A percentile compares a stretch with the other conserved stretches of the same genome.
These are phyloP conservation scores for Bombyx mandarina DNA, from an alignment of 1,140 invertebrate species.

Conservation along the genomic window DNA sequence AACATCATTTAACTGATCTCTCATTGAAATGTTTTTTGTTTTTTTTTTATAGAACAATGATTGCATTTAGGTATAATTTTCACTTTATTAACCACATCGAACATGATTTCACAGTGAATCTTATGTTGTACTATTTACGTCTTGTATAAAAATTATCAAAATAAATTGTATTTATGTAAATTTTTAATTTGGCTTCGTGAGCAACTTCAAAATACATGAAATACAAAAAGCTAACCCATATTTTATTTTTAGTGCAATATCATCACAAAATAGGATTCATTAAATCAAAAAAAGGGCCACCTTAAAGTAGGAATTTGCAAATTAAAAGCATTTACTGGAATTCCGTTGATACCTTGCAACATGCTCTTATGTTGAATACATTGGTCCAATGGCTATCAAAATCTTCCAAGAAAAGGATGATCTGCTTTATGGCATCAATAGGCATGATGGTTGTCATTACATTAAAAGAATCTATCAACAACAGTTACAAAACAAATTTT, in stretches of 20 bases:
- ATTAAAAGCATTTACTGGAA: too few relatives aligned
- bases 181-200: conserved; percentile 67
- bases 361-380: too few relatives aligned
- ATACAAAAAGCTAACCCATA: conserved; percentile 60
- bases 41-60: conserved; percentile 37
- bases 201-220: conserved; percentile 66
- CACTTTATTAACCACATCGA: conserved; percentile 36
- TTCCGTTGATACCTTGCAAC: too few relatives aligned
- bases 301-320: too few relatives aligned
- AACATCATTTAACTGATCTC: conserved; percentile 55
- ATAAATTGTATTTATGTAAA: conserved; percentile 67
- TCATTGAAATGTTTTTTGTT: conserved; percentile 39
- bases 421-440: too few relatives aligned
- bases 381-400: too few relatives aligned
- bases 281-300: too few relatives aligned
- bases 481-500: too few relatives aligned
- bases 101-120: conserved; percentile 49
- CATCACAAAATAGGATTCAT: too few relatives aligned
- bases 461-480: too few relatives aligned
- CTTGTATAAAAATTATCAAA: conserved; percentile 63
- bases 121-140: conserved; percentile 56
- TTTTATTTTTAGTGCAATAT: conserved; percentile 40
- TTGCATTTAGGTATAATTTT: conserved; percentile 42
- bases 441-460: too few relatives aligned
- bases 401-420: too few relatives aligned